phyloP scores from a whole-genome alignment of 2,888 invertebrate genomes.

The Athripsodes cinereus region DNA sequence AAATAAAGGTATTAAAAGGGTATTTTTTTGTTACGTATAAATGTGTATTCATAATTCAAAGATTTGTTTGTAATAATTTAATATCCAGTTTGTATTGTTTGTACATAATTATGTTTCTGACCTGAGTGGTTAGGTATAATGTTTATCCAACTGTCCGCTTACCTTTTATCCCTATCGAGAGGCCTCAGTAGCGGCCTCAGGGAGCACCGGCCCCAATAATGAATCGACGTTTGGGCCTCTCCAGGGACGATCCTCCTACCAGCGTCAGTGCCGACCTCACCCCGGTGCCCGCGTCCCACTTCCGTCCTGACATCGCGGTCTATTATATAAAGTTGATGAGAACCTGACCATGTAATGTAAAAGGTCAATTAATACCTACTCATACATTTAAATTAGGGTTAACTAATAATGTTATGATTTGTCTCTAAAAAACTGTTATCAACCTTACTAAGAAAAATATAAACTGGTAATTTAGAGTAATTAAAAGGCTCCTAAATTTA shows the following conservation, averaged over 20 bases:
- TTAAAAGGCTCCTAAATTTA: no score
- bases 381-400: no score
- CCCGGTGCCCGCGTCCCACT: neutral
- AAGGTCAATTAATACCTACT: no score
- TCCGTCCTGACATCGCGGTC: neutral
- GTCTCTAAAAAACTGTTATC: no score
- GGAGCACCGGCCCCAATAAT: conserved; percentile 21
- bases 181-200: conserved; percentile 16
- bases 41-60: no score
- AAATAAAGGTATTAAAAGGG: no score
- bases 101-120: neutral
- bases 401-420: no score
- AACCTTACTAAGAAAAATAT: no score
- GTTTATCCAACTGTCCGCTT: conserved; percentile 1
- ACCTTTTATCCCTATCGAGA: neutral
- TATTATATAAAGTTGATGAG: neutral
- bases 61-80: no score
- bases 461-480: no score
- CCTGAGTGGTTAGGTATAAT: neutral
- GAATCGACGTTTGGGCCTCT: conserved; percentile 27
- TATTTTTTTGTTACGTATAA: no score
- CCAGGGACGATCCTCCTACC: conserved; percentile 15
- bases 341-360: neutral
- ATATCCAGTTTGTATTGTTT: no score
- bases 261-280: neutral